Base-by-base conservation (phyloP, 2,888 invertebrate genomes). In the Gastrophysa polygoni region DNA sequence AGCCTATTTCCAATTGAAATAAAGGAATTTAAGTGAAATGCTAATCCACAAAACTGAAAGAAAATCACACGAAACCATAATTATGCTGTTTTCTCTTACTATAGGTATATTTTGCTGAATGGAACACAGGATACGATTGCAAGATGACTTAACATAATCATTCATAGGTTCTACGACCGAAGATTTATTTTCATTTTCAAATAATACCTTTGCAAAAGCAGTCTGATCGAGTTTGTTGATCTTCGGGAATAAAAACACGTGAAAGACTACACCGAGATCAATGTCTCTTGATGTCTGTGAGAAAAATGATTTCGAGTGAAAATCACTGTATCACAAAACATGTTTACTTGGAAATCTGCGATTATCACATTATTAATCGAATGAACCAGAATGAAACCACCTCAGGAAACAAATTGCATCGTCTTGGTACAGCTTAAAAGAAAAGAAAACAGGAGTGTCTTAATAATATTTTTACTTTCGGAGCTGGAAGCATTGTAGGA, bases 191-290 rank as follows among this genome's bases (percentile, higher is more conserved):
- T 24, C 29, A 59, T 51, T 59, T 51, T 54, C 59, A 55, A 63
- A 54, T 51, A 59, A 63, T 51, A 59, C 43, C 58, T 59, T 34
- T 56, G 63, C 63, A 59, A 48, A 24, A 59, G 50, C 50, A 28
- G 51, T 54, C 54, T 54, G 43, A 46, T 29, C 38, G 55, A 61
- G 69, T 69, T 69, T 69, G 69, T 67, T 62, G 67, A 66, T 66
- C 69, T 54, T 62, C 16, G 54, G 14, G 20, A 57, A 64, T 61
- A 61, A 63, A 55, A 64, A 68, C 62, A 32, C 58, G 55, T 67
- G 69, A 67, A 69, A 69, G 58, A 64, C 28, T 64, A 69, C 66
- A 69, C 69, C 59, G 61, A 64, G 66, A 67, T 63, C 68, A 64
- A 63, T 59, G 66, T 58, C 59, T 66, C 16, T 18, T 51, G 20